Evolutionary conservation across 2,888 invertebrate genomes (phyloP).

Genomic region (Macrosiphum euphorbiae): DNA sequence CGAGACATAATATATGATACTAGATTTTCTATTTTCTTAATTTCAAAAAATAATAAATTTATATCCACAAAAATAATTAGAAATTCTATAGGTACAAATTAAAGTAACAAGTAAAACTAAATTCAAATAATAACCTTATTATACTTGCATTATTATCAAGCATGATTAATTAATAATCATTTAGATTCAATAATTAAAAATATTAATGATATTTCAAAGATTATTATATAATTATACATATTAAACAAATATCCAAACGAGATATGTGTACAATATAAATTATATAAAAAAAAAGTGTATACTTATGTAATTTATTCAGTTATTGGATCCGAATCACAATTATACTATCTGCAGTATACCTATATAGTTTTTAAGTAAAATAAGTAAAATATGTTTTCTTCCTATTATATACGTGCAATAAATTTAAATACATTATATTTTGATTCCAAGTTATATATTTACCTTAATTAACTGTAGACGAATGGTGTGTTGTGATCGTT

Average conservation of each 20-base stretch:
- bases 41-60: not conserved
- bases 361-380: no score
- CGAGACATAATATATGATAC: not conserved
- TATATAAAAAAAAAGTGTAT: not conserved
- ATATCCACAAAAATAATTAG: not conserved
- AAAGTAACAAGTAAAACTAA: not conserved
- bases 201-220: not conserved
- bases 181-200: not conserved
- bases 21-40: not conserved
- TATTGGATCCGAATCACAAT: not conserved
- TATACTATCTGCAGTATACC: no score
- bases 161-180: not conserved
- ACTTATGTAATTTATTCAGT: not conserved
- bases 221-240: not conserved
- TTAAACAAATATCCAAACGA: not conserved
- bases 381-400: not conserved
- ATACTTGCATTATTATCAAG: not conserved
- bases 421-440: not conserved
- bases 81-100: not conserved
- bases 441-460: not conserved
- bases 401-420: not conserved
- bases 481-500: not conserved
- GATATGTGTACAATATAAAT: not conserved
- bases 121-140: not conserved
- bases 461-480: not conserved